Evolutionary conservation across 2,113 vertebrate species (phyloP).

Genomic region (Hypomesus transpacificus): DNA sequence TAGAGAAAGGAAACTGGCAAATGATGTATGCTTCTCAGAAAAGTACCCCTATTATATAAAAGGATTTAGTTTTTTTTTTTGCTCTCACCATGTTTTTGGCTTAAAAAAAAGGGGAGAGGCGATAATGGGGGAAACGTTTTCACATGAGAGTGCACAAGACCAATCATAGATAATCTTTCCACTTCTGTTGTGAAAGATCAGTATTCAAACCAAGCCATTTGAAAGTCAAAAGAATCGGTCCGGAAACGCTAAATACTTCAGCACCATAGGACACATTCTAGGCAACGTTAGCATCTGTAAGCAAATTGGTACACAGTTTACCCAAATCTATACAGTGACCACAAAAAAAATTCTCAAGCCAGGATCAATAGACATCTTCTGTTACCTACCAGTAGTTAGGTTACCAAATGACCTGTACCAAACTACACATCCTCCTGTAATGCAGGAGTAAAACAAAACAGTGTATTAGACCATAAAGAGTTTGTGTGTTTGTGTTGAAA

Average conservation of each 20-base stretch:
- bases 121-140: neutral
- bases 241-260: conserved; percentile 31
- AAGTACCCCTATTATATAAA: conserved; percentile 39
- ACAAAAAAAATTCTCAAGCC: neutral
- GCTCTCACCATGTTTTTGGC: conserved; percentile 31
- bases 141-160: too few relatives aligned
- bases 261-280: neutral
- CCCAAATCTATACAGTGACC: neutral
- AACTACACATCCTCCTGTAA: too few relatives aligned
- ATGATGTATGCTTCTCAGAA: conserved; percentile 37
- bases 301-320: conserved; percentile 25
- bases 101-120: conserved; percentile 10
- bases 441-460: too few relatives aligned
- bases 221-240: conserved; percentile 2
- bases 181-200: too few relatives aligned
- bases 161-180: too few relatives aligned
- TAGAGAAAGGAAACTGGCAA: conserved; percentile 25
- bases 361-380: neutral
- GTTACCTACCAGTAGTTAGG: too few relatives aligned
- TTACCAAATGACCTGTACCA: too few relatives aligned
- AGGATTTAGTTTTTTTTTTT: conserved; percentile 28
- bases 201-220: too few relatives aligned
- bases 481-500: conserved; percentile 23
- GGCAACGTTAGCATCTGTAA: conserved; percentile 1
- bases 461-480: too few relatives aligned